Evolutionary conservation across 2,888 invertebrate genomes (phyloP).

Genomic region (Drosophila leonis): DNA sequence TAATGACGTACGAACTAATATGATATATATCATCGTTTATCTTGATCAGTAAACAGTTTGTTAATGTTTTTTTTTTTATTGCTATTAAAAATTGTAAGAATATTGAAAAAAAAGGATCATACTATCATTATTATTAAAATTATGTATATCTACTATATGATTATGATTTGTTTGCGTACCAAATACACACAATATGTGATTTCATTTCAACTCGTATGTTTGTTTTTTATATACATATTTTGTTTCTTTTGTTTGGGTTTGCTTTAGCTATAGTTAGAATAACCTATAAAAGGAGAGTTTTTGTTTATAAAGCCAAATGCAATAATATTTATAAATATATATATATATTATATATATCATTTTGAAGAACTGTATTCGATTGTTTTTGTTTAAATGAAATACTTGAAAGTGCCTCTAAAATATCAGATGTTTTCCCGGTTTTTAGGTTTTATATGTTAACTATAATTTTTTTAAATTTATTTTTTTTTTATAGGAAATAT

Average conservation of each 20-base stretch:
- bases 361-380: not conserved
- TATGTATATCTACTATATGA: slow-evolving; percentile 19
- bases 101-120: slow-evolving; percentile 29
- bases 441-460: not conserved
- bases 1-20: slow-evolving; percentile 50
- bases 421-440: slow-evolving; percentile 6
- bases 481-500: not conserved
- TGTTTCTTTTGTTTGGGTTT: not conserved
- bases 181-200: slow-evolving; percentile 78
- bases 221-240: slow-evolving; percentile 12
- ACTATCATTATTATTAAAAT: slow-evolving; percentile 48
- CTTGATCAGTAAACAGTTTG: slow-evolving; percentile 52
- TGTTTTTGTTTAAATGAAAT: slow-evolving; percentile 28
- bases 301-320: slow-evolving; percentile 2
- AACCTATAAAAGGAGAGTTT: not conserved
- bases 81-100: slow-evolving; percentile 20
- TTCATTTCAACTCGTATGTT: slow-evolving; percentile 42
- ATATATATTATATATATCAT: not conserved
- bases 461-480: not conserved
- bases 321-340: not conserved
- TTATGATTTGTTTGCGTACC: slow-evolving; percentile 75
- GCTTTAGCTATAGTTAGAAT: slow-evolving; percentile 7
- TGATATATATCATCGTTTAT: slow-evolving; percentile 24
- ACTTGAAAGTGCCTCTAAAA: slow-evolving; percentile 61
- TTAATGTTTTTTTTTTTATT: slow-evolving; percentile 54